Base-by-base conservation (phyloP, 2,888 invertebrate genomes). In the Noctua janthina region DNA sequence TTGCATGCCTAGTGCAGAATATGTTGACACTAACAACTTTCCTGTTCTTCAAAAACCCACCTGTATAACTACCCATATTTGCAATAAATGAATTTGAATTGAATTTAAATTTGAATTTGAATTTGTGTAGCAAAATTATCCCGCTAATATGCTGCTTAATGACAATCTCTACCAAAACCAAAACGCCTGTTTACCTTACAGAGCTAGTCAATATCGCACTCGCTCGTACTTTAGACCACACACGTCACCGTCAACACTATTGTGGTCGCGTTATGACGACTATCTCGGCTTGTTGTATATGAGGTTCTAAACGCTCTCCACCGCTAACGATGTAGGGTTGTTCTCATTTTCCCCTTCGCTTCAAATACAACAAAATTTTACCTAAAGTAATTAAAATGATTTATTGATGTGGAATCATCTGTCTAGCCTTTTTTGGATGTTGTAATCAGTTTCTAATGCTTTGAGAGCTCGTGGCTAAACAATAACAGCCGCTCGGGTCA, bases 241-340 rank as follows among this genome's bases (percentile, higher is more conserved):
- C 82, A n/a, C 54, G 29, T 73, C 51, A 70, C 83, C 79, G 90
- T 87, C 87, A 86, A 81, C 83, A 86, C 86, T 78, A 89, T 90
- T 87, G 84, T 89, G 68, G 74, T 59, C 56, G 72, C 68, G 82
- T 84, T 88, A 81, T 82, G 89, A 83, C 83, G 84, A 79, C 90
- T 85, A 83, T 89, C 90, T 86, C 80, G 72, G 80, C 46, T 78
- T 79, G 86, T 78, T 90, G 81, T 87, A 80, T 81, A 90, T 71
- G 80, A 74, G 78, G 74, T 67, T 83, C 82, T 84, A 81, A 87
- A 78, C 86, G 79, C 84, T 88, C 82, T 82, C 70, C 72, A 64
- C 76, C 23, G 51, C 76, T 85, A 87, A 86, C 78, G 75, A 87
- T 78, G 85, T 84, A 67, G 62, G 66, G 59, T 64, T 67, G 72